Base-by-base conservation (phyloP, 2,888 invertebrate species). In the Aromia moschata region DNA sequence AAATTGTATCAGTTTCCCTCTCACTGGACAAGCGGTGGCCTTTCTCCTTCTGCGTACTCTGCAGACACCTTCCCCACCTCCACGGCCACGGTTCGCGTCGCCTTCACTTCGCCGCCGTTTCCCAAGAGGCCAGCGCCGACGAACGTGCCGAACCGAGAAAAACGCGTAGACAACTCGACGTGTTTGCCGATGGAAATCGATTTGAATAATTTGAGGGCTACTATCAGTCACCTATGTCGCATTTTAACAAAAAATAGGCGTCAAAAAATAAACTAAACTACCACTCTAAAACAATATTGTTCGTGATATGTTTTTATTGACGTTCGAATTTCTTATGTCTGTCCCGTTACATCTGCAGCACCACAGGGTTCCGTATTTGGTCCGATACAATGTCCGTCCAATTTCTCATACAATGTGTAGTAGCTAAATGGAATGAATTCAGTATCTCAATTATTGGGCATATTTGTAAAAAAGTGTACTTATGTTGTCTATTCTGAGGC, bases 1-100 rank as follows among this genome's bases (percentile, higher is more conserved):
- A 65, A 67, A 65, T 33, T 59, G 61, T 63, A 60, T 67, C 67
- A 62, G 63, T 67, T 63, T 67, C 65, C 64, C 64, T 67, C 67
- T 67, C 67, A 67, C 67, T 60, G 56, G 56, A 40, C 58, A n/a
- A 58, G 55, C 58, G 64, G 62, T 58, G 66, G 62, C 64, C 67
- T 65, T 65, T 65, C 65, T 65, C 65, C 58, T 59, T 45, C 49
- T 56, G 36, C 18, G 30, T 36, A 37, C 36, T 37, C 36, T 47
- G 36, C 18, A 25, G 49, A 49, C 49, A 25, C 17, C 17, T 37
- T 47, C 38, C 49, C 49, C 49, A 38, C 38, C 49, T 49, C 38
- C 17, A 40, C 30, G 49, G 38, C 14, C 15, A 37, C 25, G 49
- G 25, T 33, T 25, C 38, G 38, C 25, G 38, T 43, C 20, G 49